Conservation (phyloP, 1,140 invertebrate species). For the Myzus persicae region DNA sequence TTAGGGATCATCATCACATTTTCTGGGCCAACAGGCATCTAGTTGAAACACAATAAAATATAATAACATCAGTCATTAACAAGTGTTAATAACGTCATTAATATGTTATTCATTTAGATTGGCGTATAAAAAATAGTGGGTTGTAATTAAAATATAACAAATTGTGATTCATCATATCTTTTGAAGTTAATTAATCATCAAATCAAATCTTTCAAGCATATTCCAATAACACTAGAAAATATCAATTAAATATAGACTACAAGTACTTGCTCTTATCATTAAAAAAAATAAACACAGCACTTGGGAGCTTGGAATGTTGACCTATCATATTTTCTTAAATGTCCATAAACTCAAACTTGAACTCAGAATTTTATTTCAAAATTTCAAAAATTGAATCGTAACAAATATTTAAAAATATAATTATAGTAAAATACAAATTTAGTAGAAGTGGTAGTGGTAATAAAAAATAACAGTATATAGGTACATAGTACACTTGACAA, state of each 20-base stretch:
- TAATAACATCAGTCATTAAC: not conserved
- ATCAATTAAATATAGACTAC: not conserved
- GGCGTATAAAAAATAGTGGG: not conserved
- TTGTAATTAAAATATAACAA: not conserved
- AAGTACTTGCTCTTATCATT: not conserved
- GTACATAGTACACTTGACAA: too few relatives aligned
- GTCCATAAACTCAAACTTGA: too few relatives aligned
- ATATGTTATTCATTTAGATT: not conserved
- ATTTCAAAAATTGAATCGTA: too few relatives aligned
- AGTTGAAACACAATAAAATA: slow-evolving; percentile 50
- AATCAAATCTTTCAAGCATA: not conserved
- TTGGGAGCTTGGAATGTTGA: not conserved
- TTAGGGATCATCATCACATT: slow-evolving; percentile 65
- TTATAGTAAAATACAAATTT: too few relatives aligned
- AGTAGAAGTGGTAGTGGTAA: too few relatives aligned
- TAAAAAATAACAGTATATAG: too few relatives aligned
- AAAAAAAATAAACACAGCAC: not conserved
- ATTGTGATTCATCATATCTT: not conserved
- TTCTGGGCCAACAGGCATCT: slow-evolving; percentile 62
- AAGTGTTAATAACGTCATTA: not conserved
- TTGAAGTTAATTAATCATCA: not conserved
- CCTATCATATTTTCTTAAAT: not conserved
- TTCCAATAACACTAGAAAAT: not conserved
- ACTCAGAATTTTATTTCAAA: too few relatives aligned
- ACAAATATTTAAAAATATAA: too few relatives aligned